Evolutionary conservation across 2,797 vertebrate genomes (phyloP).

Genomic region (Odontamblyopus lacepedii): DNA sequence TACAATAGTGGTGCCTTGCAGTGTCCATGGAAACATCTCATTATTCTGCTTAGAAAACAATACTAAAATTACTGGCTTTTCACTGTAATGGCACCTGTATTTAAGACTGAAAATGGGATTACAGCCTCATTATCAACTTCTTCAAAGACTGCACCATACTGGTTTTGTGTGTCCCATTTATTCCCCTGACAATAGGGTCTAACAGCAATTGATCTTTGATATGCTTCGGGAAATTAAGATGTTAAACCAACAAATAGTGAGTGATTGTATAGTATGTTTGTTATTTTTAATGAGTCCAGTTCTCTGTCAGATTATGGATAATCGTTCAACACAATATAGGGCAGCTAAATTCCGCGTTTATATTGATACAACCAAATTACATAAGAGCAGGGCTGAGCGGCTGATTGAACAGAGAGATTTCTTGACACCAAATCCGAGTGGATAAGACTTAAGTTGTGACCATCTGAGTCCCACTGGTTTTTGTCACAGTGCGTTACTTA

Average conservation of each 20-base stretch:
- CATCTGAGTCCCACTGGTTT: slow-evolving; percentile 24
- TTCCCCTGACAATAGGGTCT: not conserved
- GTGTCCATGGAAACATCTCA: slow-evolving; percentile 27
- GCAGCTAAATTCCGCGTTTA: slow-evolving; percentile 34
- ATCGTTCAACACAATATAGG: slow-evolving; percentile 32
- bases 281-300: slow-evolving; percentile 13
- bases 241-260: not conserved
- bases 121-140: not conserved
- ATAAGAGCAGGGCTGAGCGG: slow-evolving; percentile 43
- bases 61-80: not conserved
- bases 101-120: not conserved
- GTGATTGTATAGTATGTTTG: not conserved
- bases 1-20: slow-evolving; percentile 15
- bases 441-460: slow-evolving; percentile 56
- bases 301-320: slow-evolving; percentile 24
- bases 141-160: not conserved
- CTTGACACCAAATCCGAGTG: slow-evolving; percentile 26
- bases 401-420: slow-evolving; percentile 25
- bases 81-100: not conserved
- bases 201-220: not conserved
- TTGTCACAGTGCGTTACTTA: slow-evolving; percentile 73
- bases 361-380: slow-evolving; percentile 52
- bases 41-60: slow-evolving; percentile 6
- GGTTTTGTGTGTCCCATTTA: not conserved
- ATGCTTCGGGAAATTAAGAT: not conserved